These are phyloP conservation scores for Pharmacophagus antenor DNA, from an alignment of 2,888 invertebrate species.

Conservation along the genomic window DNA sequence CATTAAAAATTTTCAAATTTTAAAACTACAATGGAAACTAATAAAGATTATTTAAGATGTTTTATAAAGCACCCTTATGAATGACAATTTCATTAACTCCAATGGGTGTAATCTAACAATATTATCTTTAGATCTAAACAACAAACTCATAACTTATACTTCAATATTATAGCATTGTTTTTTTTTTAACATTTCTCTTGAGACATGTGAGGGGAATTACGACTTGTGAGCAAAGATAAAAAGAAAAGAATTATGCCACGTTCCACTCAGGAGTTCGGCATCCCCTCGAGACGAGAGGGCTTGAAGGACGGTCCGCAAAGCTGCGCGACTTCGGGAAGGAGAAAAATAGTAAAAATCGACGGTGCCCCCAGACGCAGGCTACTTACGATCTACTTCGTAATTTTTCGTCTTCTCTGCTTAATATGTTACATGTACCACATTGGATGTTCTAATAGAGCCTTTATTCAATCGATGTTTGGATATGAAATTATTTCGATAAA, in stretches of 20 bases:
- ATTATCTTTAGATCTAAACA: no score
- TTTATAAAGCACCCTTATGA: no score
- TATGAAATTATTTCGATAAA: neutral
- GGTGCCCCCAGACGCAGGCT: constrained; percentile 1
- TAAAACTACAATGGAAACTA: neutral
- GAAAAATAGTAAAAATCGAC: constrained; percentile 25
- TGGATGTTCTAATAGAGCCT: no score
- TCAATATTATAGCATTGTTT: no score
- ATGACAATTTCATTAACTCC: no score
- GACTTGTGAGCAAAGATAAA: constrained; percentile 8
- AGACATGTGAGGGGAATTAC: neutral
- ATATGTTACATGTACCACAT: no score
- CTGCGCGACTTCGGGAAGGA: neutral
- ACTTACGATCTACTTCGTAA: neutral
- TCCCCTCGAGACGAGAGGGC: constrained; percentile 11
- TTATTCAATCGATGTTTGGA: neutral
- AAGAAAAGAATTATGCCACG: constrained; percentile 18
- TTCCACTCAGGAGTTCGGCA: constrained; percentile 17
- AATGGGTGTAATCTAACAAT: no score
- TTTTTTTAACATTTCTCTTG: no score
- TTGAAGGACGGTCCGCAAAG: constrained; percentile 13
- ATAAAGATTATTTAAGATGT: no score
- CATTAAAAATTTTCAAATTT: no score
- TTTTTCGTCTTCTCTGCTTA: neutral
- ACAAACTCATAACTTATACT: no score